Evolutionary conservation across 2,797 vertebrate species (phyloP).

Genomic region (Crocodylus rhombifer): DNA sequence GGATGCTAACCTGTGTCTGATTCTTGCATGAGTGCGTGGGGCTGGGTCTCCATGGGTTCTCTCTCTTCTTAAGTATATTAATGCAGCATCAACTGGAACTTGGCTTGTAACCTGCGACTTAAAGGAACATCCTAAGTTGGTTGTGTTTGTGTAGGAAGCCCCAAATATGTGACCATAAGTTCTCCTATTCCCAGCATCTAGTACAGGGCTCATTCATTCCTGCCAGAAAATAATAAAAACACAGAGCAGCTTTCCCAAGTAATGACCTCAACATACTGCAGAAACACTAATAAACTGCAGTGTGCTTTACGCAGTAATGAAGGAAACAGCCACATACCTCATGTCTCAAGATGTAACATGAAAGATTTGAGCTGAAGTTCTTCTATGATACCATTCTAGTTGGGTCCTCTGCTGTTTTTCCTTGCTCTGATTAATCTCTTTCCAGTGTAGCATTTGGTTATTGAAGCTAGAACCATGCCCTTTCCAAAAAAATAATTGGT

Average conservation of each 20-base stretch:
- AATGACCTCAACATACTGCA: slow-evolving; percentile 27
- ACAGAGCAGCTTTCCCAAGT: slow-evolving; percentile 26
- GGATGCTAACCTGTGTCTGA: background rate
- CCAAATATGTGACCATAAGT: background rate
- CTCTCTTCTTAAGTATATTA: background rate
- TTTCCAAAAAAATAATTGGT: slow-evolving; percentile 12
- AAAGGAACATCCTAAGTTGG: slow-evolving; percentile 30
- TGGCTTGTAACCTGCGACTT: accelerated
- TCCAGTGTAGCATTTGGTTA: background rate
- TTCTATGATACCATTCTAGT: background rate
- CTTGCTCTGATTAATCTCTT: background rate
- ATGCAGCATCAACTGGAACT: background rate
- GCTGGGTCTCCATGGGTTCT: background rate
- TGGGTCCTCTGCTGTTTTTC: slow-evolving; percentile 26
- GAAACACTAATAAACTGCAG: background rate
- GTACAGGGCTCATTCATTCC: background rate
- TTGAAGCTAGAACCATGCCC: background rate
- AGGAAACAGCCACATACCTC: background rate
- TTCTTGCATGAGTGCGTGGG: accelerated
- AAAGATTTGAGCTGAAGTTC: no score
- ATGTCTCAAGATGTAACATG: background rate
- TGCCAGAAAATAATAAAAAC: slow-evolving; percentile 18
- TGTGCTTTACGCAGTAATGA: slow-evolving; percentile 4
- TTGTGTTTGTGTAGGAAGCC: background rate
- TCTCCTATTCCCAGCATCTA: background rate